A percentile compares a stretch with the other conserved stretches of the same genome.
Evolutionary conservation across 1,140 invertebrate genomes (phyloP).

Genomic region (Holcopasites calliopsidis): DNA sequence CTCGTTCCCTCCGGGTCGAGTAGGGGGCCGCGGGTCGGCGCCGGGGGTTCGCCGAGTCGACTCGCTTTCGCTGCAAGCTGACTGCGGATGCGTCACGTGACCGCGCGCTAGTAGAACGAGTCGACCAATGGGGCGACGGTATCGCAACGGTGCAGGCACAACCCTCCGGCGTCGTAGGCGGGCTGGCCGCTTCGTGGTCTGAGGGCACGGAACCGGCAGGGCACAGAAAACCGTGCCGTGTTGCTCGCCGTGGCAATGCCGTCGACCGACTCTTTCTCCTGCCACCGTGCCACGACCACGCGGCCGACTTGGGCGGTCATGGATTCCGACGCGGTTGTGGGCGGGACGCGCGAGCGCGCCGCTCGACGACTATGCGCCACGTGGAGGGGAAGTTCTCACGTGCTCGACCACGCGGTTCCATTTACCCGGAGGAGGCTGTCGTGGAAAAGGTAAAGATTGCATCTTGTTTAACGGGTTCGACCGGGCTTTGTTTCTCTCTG

Average conservation of each 20-base stretch:
- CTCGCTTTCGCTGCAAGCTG: conserved; percentile 10
- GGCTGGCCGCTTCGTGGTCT: conserved; percentile 62
- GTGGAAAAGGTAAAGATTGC: conserved; percentile 30
- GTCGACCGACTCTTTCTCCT: conserved; percentile 66
- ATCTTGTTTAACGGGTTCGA: neutral
- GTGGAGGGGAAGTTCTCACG: conserved; percentile 71
- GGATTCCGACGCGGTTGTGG: conserved; percentile 67
- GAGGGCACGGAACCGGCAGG: conserved; percentile 62
- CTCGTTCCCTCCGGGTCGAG: conserved; percentile 61
- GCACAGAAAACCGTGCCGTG: no score
- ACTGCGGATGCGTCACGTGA: conserved; percentile 70
- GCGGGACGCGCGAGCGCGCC: conserved; percentile 69
- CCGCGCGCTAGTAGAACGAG: conserved; percentile 37
- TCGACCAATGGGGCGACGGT: conserved; percentile 74
- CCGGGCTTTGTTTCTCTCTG: neutral
- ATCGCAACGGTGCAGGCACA: conserved; percentile 68
- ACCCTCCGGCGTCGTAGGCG: conserved; percentile 76
- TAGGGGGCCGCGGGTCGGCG: conserved; percentile 39
- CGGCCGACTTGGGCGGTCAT: conserved; percentile 61
- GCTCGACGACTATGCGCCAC: conserved; percentile 6
- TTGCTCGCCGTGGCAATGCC: conserved; percentile 68
- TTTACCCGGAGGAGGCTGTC: conserved; percentile 25
- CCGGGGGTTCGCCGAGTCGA: conserved; percentile 34
- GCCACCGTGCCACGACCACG: conserved; percentile 48
- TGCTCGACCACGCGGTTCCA: conserved; percentile 74